These are phyloP conservation scores for Temnothorax unifasciatus DNA, from an alignment of 2,888 invertebrate genomes.

Conservation along the genomic window DNA sequence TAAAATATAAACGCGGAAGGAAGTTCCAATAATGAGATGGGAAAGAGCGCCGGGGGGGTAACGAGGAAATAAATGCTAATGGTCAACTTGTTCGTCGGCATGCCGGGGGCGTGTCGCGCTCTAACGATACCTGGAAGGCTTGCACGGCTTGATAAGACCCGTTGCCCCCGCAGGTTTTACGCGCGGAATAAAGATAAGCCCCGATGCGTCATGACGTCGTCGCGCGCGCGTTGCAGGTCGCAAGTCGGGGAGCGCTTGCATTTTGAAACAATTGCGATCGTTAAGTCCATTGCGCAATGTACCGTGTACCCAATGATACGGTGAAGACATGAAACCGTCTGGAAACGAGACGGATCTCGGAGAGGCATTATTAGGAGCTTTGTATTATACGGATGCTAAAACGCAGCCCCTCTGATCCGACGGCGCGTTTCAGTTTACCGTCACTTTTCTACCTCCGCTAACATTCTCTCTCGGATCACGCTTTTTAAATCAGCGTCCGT, in stretches of 20 bases:
- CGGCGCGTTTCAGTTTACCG: not conserved
- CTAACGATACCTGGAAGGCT: conserved; percentile 72
- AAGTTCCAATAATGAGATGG: conserved; percentile 65
- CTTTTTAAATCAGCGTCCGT: conserved; percentile 6
- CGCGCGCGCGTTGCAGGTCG: not conserved
- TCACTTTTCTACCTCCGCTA: not conserved
- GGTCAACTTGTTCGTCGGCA: conserved; percentile 59
- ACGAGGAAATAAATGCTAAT: conserved; percentile 62
- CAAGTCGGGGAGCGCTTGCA: conserved; percentile 9
- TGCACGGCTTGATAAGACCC: conserved; percentile 66
- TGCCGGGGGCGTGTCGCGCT: conserved; percentile 66
- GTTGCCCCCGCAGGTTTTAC: conserved; percentile 61
- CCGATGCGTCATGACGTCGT: conserved; percentile 29
- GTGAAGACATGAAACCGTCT: conserved; percentile 18
- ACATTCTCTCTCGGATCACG: not conserved
- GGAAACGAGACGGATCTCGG: conserved; percentile 33
- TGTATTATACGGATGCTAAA: conserved; percentile 3
- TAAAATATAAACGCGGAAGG: not conserved
- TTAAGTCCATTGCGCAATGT: conserved; percentile 38
- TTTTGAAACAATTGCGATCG: conserved; percentile 46
- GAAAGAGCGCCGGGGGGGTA: not conserved
- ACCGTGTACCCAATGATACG: conserved; percentile 33
- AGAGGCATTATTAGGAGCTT: not conserved
- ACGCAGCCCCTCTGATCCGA: not conserved
- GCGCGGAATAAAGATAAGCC: conserved; percentile 70